These are phyloP conservation scores for Platypus cylindrus DNA, from an alignment of 2,888 invertebrate species.

Conservation along the genomic window DNA sequence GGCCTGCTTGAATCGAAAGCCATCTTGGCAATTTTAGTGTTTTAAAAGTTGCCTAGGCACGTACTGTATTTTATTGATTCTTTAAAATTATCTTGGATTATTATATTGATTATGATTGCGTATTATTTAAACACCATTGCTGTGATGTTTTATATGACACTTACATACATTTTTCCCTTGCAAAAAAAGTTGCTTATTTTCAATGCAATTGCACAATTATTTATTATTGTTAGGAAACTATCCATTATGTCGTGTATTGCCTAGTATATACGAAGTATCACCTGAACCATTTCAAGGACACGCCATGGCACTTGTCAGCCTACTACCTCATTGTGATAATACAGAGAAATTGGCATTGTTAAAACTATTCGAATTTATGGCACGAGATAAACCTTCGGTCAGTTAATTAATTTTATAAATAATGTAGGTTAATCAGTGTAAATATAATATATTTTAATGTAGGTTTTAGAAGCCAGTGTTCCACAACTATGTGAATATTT, in stretches of 20 bases:
- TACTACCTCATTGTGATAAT: slow-evolving; percentile 72
- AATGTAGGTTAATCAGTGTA: not conserved
- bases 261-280: slow-evolving; percentile 81
- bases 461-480: slow-evolving; percentile 69
- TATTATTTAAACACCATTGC: too few species aligned
- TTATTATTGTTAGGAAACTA: slow-evolving; percentile 66
- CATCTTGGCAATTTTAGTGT: too few species aligned
- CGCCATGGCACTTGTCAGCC: slow-evolving; percentile 65
- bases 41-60: too few species aligned
- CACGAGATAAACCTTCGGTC: slow-evolving; percentile 65
- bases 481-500: slow-evolving; percentile 72
- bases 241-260: slow-evolving; percentile 73
- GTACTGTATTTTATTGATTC: too few species aligned
- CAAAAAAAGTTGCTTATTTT: too few species aligned
- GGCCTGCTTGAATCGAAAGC: too few species aligned
- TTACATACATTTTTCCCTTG: too few species aligned
- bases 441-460: slow-evolving; percentile 17
- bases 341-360: slow-evolving; percentile 77
- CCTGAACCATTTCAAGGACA: slow-evolving; percentile 77
- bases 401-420: slow-evolving; percentile 20
- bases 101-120: too few species aligned
- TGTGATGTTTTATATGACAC: too few species aligned
- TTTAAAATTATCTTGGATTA: too few species aligned
- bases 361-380: slow-evolving; percentile 69
- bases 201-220: too few species aligned